Evolutionary conservation across 2,888 invertebrate species (phyloP), one percentile per base, ranked within the genome.

Genomic region (Thymelicus acteon): DNA sequence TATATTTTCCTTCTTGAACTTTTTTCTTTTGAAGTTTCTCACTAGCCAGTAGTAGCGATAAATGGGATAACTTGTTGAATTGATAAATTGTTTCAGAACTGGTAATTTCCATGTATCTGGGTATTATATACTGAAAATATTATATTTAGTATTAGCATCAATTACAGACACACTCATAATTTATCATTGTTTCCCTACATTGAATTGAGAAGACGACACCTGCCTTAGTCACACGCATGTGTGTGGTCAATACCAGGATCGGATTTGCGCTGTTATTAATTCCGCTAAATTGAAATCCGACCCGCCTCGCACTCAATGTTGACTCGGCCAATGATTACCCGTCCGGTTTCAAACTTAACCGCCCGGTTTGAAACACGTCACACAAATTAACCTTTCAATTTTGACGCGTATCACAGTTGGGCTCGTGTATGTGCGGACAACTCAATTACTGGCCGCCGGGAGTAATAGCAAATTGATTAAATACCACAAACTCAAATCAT

Each of bases 221-320:
- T 62, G 62, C 31, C 52, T 65, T 52, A 24, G 49, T 37, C 15
- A 52, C 19, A 49, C 15, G 61, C 15, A 39, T 44, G 40, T 40
- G 76, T 76, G 76, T 74, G 79, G 77, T 75, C 77, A 75, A 73
- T 72, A 70, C 7, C n/a, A 58, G 72, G 75, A 77, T 76, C 72
- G 80, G 78, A 74, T 78, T 83, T 83, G 83, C 82, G 82, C 82
- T 83, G 87, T 84, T 87, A 88, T 88, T 88, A 87, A 88, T 88
- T 88, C 85, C 79, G 82, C 83, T 83, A 79, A 88, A 89, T 86
- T 87, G 88, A 86, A 89, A 88, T 85, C 83, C 81, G 85, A 87
- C 81, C 82, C 81, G 79, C 77, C 77, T 77, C 75, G 44, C 75
- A 77, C 75, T 79, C 77, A 76, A 79, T 75, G 75, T 73, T 73